Evolutionary conservation across 2,113 vertebrate genomes (phyloP).

Genomic region (Oryzias javanicus): DNA sequence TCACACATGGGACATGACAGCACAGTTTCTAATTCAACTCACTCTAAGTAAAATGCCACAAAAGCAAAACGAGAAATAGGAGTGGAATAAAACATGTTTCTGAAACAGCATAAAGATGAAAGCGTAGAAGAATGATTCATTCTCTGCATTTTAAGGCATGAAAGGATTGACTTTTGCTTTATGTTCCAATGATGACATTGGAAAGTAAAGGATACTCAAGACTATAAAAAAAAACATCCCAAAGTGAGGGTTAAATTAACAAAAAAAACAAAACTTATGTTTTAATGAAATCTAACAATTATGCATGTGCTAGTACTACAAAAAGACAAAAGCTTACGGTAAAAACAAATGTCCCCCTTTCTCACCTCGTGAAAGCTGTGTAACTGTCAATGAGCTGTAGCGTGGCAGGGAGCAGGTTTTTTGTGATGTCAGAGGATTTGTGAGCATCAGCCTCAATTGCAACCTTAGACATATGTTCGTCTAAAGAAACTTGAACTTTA

Average conservation of each 20-base stretch:
- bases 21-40: too few species aligned
- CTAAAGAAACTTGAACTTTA: slow-evolving; percentile 96
- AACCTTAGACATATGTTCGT: slow-evolving; percentile 94
- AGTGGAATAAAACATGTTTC: too few species aligned
- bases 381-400: slow-evolving; percentile 93
- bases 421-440: slow-evolving; percentile 92
- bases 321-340: not conserved
- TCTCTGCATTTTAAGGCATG: too few species aligned
- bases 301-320: not conserved
- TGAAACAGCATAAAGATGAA: too few species aligned
- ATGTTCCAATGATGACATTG: too few species aligned
- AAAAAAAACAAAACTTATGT: not conserved
- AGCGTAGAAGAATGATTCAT: too few species aligned
- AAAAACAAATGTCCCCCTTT: not conserved
- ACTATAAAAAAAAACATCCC: too few species aligned
- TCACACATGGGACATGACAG: too few species aligned
- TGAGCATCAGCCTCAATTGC: slow-evolving; percentile 88
- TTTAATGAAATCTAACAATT: not conserved
- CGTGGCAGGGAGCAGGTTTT: slow-evolving; percentile 92
- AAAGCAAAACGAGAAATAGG: too few species aligned
- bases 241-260: not conserved
- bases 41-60: too few species aligned
- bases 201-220: too few species aligned
- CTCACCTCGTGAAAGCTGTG: slow-evolving; percentile 89
- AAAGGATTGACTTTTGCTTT: too few species aligned